phyloP scores from a whole-genome alignment of 2,888 invertebrate genomes.

The Pseudococcus longispinus region DNA sequence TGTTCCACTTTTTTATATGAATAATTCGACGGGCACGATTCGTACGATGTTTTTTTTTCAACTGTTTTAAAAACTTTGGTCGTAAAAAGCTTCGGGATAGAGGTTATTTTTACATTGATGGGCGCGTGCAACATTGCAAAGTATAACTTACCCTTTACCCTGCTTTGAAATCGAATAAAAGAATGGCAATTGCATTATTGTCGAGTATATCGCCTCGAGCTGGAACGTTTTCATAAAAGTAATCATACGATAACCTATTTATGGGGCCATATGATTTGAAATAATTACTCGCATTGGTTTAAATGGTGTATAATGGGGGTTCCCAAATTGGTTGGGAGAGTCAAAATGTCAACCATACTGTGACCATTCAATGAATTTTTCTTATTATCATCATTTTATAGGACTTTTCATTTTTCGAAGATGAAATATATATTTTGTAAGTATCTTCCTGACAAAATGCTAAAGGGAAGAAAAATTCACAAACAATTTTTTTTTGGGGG shows the following conservation, averaged over 20 bases:
- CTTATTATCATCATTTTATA: too few relatives aligned
- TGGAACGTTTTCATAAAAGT: background rate
- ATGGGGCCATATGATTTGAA: background rate
- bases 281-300: background rate
- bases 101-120: background rate
- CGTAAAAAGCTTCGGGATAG: background rate
- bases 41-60: background rate
- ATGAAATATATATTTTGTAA: too few relatives aligned
- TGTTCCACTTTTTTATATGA: background rate
- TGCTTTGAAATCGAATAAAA: background rate
- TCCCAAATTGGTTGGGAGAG: background rate
- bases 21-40: background rate
- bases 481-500: too few relatives aligned
- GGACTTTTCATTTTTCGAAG: too few relatives aligned
- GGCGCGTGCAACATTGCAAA: background rate
- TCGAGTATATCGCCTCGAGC: background rate
- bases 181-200: background rate
- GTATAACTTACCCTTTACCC: background rate
- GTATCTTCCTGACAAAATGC: too few relatives aligned
- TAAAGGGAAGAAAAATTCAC: too few relatives aligned
- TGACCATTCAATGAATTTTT: too few relatives aligned
- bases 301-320: background rate
- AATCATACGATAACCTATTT: background rate
- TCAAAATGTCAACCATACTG: background rate
- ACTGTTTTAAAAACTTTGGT: background rate